Percentiles rank a stretch among this genome's conserved stretches.
Conservation (phyloP, 2,888 invertebrate species). For the Diadegma fenestrale region DNA sequence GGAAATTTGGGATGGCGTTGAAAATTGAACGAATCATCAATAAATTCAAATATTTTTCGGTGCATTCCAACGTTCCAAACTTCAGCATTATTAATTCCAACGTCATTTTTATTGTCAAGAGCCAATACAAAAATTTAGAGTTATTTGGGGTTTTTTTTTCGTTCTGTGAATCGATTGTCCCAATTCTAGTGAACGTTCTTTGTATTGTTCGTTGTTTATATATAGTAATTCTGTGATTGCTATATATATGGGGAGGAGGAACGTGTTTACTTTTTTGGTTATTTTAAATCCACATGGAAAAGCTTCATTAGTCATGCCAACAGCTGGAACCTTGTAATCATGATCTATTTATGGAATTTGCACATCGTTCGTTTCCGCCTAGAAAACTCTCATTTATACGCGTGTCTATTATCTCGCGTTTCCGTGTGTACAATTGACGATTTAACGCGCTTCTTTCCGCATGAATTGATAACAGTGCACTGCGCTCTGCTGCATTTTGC, state of each 20-base stretch:
- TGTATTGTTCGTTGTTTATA: not conserved
- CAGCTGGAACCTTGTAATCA: conserved; percentile 47
- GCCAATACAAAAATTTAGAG: not conserved
- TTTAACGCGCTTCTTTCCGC: conserved; percentile 26
- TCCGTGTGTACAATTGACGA: conserved; percentile 26
- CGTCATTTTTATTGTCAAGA: no score
- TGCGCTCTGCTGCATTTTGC: conserved; percentile 32
- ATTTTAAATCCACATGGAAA: not conserved
- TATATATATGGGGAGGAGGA: not conserved
- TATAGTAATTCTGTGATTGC: not conserved
- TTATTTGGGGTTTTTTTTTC: no score
- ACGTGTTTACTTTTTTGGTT: not conserved
- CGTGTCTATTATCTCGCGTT: conserved; percentile 54
- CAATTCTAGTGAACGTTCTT: not conserved
- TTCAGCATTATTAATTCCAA: no score
- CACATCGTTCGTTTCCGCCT: conserved; percentile 61
- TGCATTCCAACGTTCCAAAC: no score
- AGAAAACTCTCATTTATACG: conserved; percentile 21
- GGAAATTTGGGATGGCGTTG: not conserved
- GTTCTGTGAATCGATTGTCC: not conserved
- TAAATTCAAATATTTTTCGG: no score
- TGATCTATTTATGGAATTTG: conserved; percentile 64
- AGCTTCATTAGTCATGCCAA: conserved; percentile 38
- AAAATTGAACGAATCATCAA: no score
- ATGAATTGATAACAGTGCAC: conserved; percentile 49